A percentile compares a stretch with the other conserved stretches of the same genome.
phyloP scores from a whole-genome alignment of 2,888 invertebrate species.

The Portevinia maculata region DNA sequence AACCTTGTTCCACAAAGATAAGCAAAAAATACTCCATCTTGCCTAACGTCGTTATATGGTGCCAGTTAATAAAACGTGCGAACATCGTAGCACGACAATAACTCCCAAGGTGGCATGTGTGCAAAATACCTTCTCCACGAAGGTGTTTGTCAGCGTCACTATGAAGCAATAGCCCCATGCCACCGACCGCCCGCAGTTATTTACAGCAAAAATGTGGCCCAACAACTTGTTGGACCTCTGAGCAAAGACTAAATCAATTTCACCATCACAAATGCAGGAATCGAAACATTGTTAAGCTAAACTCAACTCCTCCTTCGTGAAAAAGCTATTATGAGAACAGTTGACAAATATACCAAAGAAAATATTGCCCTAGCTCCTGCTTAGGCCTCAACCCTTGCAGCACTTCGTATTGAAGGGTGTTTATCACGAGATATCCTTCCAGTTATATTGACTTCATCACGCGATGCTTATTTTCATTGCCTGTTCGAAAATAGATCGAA shows the following conservation, averaged over 20 bases:
- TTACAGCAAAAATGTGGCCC: constrained; percentile 15
- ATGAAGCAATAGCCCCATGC: constrained; percentile 25
- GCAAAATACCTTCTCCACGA: constrained; percentile 9
- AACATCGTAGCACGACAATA: constrained; percentile 52
- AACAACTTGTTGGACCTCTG: constrained; percentile 51
- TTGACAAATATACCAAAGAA: constrained; percentile 66
- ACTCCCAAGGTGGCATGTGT: background rate
- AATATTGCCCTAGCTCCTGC: constrained; percentile 57
- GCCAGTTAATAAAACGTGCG: constrained; percentile 42
- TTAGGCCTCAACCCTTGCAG: background rate
- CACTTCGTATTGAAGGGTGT: constrained; percentile 63
- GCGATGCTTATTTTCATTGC: constrained; percentile 50
- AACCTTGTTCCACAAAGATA: constrained; percentile 41
- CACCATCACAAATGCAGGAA: constrained; percentile 27
- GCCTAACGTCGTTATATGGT: background rate
- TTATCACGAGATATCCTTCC: constrained; percentile 49
- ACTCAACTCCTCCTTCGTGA: constrained; percentile 9
- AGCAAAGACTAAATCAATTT: constrained; percentile 56
- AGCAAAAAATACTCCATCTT: constrained; percentile 1
- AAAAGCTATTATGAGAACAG: constrained; percentile 38
- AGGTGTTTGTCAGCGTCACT: constrained; percentile 53
- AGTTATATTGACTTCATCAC: constrained; percentile 38
- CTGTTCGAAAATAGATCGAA: constrained; percentile 54
- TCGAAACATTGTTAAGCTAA: background rate
- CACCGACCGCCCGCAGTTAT: constrained; percentile 6